A percentile compares a stretch with the other conserved stretches of the same genome.
Conservation (phyloP, 2,113 vertebrate species). For the Bos indicus region DNA sequence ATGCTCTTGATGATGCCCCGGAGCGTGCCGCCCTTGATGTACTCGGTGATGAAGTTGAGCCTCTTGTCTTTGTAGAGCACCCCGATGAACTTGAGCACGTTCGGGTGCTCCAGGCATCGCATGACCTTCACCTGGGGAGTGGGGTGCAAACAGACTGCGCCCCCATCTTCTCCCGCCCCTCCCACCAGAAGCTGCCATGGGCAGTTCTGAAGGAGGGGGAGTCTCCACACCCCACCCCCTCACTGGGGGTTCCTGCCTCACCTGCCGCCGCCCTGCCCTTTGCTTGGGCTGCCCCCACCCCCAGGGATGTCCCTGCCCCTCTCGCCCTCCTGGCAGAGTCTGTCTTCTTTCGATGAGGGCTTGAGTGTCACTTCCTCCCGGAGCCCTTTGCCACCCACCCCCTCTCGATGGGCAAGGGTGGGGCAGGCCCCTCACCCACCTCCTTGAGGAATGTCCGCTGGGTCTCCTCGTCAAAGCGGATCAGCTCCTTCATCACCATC, state of each 20-base stretch:
- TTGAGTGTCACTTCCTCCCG: fast-evolving
- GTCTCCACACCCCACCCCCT: fast-evolving
- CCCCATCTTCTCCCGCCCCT: fast-evolving
- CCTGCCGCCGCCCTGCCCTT: fast-evolving
- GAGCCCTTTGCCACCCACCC: not conserved
- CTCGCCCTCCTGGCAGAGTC: not conserved
- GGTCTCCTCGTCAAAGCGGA: slow-evolving; percentile 96
- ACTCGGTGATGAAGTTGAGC: slow-evolving; percentile 98
- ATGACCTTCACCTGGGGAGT: slow-evolving; percentile 94
- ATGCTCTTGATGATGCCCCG: slow-evolving; percentile 95
- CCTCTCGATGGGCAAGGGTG: not conserved
- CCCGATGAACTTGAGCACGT: slow-evolving; percentile 96
- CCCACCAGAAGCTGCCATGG: not conserved
- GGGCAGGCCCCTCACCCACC: slow-evolving; percentile 72
- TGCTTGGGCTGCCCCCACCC: too few relatives aligned
- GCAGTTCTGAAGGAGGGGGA: fast-evolving
- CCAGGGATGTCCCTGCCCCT: not conserved
- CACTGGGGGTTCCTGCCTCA: not conserved
- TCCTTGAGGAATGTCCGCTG: slow-evolving; percentile 97
- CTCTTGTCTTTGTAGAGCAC: slow-evolving; percentile 99
- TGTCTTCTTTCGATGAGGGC: not conserved
- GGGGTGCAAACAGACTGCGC: not conserved
- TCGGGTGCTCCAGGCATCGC: slow-evolving; percentile 97
- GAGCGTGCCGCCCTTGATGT: slow-evolving; percentile 96
- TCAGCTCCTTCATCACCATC: slow-evolving; percentile 99